Base-by-base conservation (phyloP, 2,888 invertebrate genomes). In the Agrotis clavis region DNA sequence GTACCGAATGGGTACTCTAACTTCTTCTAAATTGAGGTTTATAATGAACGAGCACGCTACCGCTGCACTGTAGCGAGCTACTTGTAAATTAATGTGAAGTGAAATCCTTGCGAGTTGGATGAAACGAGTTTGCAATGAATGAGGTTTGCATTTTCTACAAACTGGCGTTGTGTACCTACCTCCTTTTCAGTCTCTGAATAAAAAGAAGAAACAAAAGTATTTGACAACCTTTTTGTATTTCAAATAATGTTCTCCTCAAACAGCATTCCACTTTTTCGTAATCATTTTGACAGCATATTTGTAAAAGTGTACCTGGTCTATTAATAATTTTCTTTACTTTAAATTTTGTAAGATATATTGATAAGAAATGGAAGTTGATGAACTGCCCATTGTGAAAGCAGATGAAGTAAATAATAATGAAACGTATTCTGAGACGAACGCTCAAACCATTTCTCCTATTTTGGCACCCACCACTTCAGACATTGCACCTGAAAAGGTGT, bases 351-450 rank as follows among this genome's bases (percentile, higher is more conserved):
- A 51, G 19, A 6, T 53, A 19, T n/a, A 45, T 47, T n/a, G 11
- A 78, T 21, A 21, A 68, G 50, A 75, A 21, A 82, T 82, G 82
- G 82, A 82, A 14, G 63, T 73, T 4, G 63, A 73, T 16, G 62
- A 68, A 35, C 14, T 71, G 30, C 54, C 67, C 1, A 56, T 62
- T 9, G 21, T 54, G 0, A 57, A 54, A 51, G 16, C 51, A 16
- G 72, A 76, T 0, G 53, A 71, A 19, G 45, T 64, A 25, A 30
- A 63, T 5, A 30, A 63, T 5, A 60, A 56, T 50, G 63, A 71
- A 30, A 19, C 61, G 1, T 16, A 64, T 48, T 51, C 54, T n/a
- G n/a, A 6, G 64, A 70, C 4, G n/a, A 67, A 19, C n/a, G 45
- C 11, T 18, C 21, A 50, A 57, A 30, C 16, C 0, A 41, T 47